phyloP scores from a whole-genome alignment of 2,797 vertebrate species.

The Peromyscus eremicus region DNA sequence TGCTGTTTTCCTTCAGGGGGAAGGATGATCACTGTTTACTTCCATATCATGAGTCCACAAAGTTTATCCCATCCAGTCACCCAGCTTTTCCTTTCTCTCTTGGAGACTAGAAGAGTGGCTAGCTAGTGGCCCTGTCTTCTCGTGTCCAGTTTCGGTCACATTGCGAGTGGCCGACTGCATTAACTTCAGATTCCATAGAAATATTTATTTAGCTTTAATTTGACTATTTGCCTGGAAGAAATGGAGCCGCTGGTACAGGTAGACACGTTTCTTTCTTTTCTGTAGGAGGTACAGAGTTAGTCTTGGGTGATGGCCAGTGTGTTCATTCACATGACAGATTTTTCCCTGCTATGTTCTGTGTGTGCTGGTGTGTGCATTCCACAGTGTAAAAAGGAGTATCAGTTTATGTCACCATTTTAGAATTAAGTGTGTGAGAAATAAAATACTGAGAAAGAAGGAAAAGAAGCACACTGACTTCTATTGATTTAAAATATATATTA shows the following conservation, averaged over 20 bases:
- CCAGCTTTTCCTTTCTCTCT: neutral
- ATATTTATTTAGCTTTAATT: constrained; percentile 1
- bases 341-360: neutral
- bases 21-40: neutral
- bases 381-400: neutral
- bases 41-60: accelerated
- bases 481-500: neutral
- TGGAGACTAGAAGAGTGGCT: neutral
- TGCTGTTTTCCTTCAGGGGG: neutral
- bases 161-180: neutral
- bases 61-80: neutral
- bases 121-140: neutral
- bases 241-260: accelerated
- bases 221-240: constrained; percentile 43
- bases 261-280: neutral
- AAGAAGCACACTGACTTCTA: neutral
- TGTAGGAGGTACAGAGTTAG: neutral
- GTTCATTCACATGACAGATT: neutral
- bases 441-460: neutral
- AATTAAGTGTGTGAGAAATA: neutral
- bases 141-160: neutral
- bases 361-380: neutral
- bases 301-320: neutral
- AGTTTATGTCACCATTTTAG: neutral
- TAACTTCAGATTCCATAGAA: neutral